These are phyloP conservation scores for Sarcophaga carnaria DNA, from an alignment of 2,888 invertebrate genomes.

Conservation along the genomic window DNA sequence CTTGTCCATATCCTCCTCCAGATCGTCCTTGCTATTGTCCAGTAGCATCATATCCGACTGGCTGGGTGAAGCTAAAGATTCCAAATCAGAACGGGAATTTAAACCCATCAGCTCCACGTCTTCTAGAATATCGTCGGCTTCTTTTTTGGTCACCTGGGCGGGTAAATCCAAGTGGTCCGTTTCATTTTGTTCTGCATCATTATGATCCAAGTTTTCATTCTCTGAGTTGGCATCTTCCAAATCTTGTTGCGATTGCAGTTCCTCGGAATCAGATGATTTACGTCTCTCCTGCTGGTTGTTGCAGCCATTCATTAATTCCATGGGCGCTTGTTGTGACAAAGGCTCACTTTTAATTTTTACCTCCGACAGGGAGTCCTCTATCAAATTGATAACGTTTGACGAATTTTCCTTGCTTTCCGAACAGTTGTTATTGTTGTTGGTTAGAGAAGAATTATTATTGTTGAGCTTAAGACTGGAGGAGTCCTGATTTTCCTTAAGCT, in stretches of 20 bases:
- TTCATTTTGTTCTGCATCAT: constrained; percentile 60
- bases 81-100: constrained; percentile 80
- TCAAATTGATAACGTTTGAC: constrained; percentile 81
- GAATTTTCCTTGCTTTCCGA: constrained; percentile 62
- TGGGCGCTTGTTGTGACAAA: constrained; percentile 74
- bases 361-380: constrained; percentile 76
- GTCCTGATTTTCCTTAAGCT: constrained; percentile 80
- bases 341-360: constrained; percentile 80
- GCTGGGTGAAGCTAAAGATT: constrained; percentile 84
- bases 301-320: constrained; percentile 71
- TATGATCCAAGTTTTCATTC: constrained; percentile 60
- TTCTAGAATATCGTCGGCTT: constrained; percentile 79
- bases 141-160: constrained; percentile 78
- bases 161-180: constrained; percentile 64
- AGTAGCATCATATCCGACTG: constrained; percentile 82
- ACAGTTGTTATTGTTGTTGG: constrained; percentile 72
- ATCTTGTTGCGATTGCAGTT: constrained; percentile 65
- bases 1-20: constrained; percentile 85
- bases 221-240: constrained; percentile 61
- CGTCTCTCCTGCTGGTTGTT: constrained; percentile 69
- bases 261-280: constrained; percentile 77
- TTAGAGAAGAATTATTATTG: constrained; percentile 71
- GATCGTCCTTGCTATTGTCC: constrained; percentile 86
- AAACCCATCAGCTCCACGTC: constrained; percentile 80
- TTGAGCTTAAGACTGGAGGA: constrained; percentile 78